These are phyloP conservation scores for Scatophagus argus DNA, from an alignment of 2,113 vertebrate species.

Conservation along the genomic window DNA sequence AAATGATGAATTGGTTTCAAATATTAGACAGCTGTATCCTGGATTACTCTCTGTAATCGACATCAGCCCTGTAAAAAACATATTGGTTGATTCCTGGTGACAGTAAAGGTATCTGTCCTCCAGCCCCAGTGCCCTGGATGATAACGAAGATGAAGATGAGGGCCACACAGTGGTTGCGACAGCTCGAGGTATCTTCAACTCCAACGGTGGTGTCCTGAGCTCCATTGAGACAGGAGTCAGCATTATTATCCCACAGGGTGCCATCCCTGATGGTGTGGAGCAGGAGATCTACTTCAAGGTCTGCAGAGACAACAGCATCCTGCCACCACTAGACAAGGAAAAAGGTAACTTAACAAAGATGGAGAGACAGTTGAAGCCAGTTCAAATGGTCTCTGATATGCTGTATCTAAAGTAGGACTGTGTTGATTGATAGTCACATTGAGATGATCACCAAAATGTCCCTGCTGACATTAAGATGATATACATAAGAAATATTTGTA, in stretches of 20 bases:
- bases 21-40: too few relatives aligned
- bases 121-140: conserved; percentile 94
- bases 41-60: too few relatives aligned
- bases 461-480: background rate
- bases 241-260: conserved; percentile 98
- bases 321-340: conserved; percentile 98
- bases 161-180: conserved; percentile 98
- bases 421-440: background rate
- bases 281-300: conserved; percentile 99
- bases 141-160: conserved; percentile 96
- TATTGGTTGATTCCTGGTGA: too few relatives aligned
- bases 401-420: background rate
- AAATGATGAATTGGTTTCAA: too few relatives aligned
- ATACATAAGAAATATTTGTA: background rate
- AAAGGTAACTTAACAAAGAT: conserved; percentile 87
- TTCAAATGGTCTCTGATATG: background rate
- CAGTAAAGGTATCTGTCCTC: conserved; percentile 3
- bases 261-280: conserved; percentile 95
- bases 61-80: too few relatives aligned
- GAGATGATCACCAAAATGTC: background rate
- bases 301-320: conserved; percentile 99
- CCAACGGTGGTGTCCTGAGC: conserved; percentile 95
- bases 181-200: conserved; percentile 95
- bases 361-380: background rate
- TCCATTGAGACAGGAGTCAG: conserved; percentile 99